Base-by-base conservation (phyloP, 2,113 vertebrate genomes). In the Ailurus styani region DNA sequence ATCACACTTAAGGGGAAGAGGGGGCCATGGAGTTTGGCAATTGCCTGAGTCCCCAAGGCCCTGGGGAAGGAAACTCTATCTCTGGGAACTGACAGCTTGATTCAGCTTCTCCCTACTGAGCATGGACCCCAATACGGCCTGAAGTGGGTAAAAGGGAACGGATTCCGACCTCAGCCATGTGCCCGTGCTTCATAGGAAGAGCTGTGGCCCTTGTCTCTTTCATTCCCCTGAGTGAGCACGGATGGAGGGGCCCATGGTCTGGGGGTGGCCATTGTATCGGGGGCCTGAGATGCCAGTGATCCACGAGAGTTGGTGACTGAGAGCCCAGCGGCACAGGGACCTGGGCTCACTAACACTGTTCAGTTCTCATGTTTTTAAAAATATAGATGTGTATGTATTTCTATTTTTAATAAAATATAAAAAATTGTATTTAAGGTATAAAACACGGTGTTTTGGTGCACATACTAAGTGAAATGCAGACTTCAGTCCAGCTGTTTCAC, bases 1-100 rank as follows among this genome's bases (percentile, higher is more conserved):
- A 97, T 98, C 98, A 98, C 89, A 93, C 95, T 98, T 98, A 98
- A 68, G 88, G 62, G 87, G 85, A 93, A 54, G 72, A 87, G 45
- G 95, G 93, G 82, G 37, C 81, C 55, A 47, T 40, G 27, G 68
- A 55, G 29, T 91, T 92, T 87, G 97, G 88, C 40, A 34, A 88
- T 88, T 88, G 93, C 82, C 27, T 17, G 86, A 91, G 90, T 96
- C 90, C 94, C 97, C 55, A 90, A 42, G 72, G 90, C 54, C 75
- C 72, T 31, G 57, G 94, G 87, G 92, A 95, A 83, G 84, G 96
- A 84, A 79, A 54, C 79, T 40, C 42, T 3, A 62, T 72, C 81
- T 47, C 84, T 82, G 42, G 94, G 54, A 87, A 66, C 55, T 54
- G 83, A 70, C 50, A 81, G 90, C 64, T 37, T 45, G 52, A 84